Base-by-base conservation (phyloP, 2,113 vertebrate species). In the Patagioenas fasciata region DNA sequence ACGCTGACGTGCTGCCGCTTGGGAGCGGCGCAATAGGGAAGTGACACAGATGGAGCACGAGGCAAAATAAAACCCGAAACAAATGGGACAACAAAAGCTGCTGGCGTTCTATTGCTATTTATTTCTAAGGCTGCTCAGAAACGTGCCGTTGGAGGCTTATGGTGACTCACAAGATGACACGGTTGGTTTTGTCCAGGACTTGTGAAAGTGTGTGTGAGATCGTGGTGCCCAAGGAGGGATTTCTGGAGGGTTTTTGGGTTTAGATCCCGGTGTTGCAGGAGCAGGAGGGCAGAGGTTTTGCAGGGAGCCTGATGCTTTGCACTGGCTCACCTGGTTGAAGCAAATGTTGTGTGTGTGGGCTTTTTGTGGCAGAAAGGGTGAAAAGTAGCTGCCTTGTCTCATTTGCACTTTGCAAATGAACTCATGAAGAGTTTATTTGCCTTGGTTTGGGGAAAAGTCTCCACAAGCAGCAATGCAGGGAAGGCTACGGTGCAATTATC, bases 401-500 rank as follows among this genome's bases (percentile, higher is more conserved):
- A 3, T 31, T 38, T 32, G 44, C 2, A 1, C n/a, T 70, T 74
- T 40, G 38, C 19, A 24, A 71, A 75, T 10, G 32, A 20, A 36
- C 28, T 56, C 6, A 3, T 5, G 17, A 34, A 29, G 44, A 10
- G 38, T 50, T 79, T 38, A 14, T 42, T 71, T 15, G 13, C 16
- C 13, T 58, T 48, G 17, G 7, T 65, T 71, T 77, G 32, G 53
- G 61, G 62, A 48, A 40, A 50, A 31, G 15, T 40, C 36, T 77
- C 13, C 15, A 3, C 2, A 3, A 0, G 16, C 12, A 11, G 34
- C 0, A 0, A 2, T 3, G 17, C 5, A 25, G 47, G 51, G 56
- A n/a, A n/a, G 26, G 26, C 24, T 44, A 31, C 0, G 4, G 20
- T 25, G 13, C 1, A 4, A 17, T 28, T 69, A 23, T 28, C 60